Percentiles rank a stretch among this genome's conserved stretches.
Conservation (phyloP, 2,888 invertebrate species). For the Spodoptera picta region DNA sequence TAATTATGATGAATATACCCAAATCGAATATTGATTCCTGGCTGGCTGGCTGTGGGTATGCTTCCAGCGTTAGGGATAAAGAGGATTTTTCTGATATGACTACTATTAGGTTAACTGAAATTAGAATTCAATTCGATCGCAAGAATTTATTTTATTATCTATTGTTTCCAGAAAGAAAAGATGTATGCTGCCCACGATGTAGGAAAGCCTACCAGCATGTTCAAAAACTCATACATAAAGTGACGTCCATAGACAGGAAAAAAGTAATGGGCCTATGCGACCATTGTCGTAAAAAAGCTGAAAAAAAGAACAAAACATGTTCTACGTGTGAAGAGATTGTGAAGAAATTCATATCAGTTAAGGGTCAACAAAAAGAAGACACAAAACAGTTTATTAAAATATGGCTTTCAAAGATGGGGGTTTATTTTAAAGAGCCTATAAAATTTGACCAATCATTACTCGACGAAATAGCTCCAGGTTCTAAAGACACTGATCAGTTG, state of each 20-base stretch:
- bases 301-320: conserved; percentile 59
- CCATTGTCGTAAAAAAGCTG: conserved; percentile 64
- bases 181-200: conserved; percentile 72
- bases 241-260: conserved; percentile 60
- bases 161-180: conserved; percentile 64
- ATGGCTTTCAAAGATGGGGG: conserved; percentile 59
- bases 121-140: no score
- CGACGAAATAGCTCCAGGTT: no score
- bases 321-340: conserved; percentile 67
- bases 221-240: conserved; percentile 61
- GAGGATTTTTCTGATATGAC: no score
- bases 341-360: conserved; percentile 63
- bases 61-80: no score
- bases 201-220: conserved; percentile 65
- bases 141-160: not conserved
- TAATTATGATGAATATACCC: no score
- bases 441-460: conserved; percentile 17
- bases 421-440: conserved; percentile 46
- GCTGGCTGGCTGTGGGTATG: no score
- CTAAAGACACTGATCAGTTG: conserved; percentile 14
- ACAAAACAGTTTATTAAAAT: conserved; percentile 52
- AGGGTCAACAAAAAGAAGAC: conserved; percentile 61
- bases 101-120: no score
- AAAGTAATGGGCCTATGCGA: conserved; percentile 71
- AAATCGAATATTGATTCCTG: no score